Evolutionary conservation across 2,888 invertebrate species (phyloP).

Genomic region (Nomada lathburiana): DNA sequence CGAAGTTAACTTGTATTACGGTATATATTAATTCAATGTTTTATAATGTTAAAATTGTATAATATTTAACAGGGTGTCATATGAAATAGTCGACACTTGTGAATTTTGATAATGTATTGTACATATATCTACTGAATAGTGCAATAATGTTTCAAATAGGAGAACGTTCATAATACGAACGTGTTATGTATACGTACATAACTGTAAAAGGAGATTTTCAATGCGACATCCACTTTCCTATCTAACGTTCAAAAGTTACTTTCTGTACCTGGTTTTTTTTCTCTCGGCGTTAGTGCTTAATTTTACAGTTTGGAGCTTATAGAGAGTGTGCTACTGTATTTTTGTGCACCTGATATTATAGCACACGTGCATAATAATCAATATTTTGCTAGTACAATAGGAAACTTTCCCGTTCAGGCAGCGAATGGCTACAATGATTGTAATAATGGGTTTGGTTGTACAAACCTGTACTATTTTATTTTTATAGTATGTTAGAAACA

Average conservation of each 20-base stretch:
- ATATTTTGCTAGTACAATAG: conserved; percentile 24
- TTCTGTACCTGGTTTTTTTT: conserved; percentile 74
- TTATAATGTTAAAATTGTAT: no score
- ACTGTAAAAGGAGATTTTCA: not conserved
- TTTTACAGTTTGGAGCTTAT: conserved; percentile 53
- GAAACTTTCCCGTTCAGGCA: conserved; percentile 36
- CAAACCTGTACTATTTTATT: conserved; percentile 60
- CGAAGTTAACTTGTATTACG: not conserved
- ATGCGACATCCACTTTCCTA: not conserved
- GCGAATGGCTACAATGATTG: conserved; percentile 14
- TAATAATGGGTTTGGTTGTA: conserved; percentile 40
- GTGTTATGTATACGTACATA: not conserved
- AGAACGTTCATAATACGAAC: not conserved
- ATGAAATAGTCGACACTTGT: not conserved
- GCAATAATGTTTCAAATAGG: conserved; percentile 11
- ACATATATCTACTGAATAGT: conserved; percentile 23
- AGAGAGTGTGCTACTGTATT: conserved; percentile 39
- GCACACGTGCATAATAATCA: conserved; percentile 34
- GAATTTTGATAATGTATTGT: not conserved
- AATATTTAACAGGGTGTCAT: not conserved
- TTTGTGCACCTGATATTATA: conserved; percentile 32
- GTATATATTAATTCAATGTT: not conserved
- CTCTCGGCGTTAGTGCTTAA: conserved; percentile 53
- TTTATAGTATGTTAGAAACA: conserved; percentile 50
- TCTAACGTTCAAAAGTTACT: conserved; percentile 58